Evolutionary conservation across 2,888 invertebrate genomes (phyloP).

Genomic region (Eupeodes luniger): DNA sequence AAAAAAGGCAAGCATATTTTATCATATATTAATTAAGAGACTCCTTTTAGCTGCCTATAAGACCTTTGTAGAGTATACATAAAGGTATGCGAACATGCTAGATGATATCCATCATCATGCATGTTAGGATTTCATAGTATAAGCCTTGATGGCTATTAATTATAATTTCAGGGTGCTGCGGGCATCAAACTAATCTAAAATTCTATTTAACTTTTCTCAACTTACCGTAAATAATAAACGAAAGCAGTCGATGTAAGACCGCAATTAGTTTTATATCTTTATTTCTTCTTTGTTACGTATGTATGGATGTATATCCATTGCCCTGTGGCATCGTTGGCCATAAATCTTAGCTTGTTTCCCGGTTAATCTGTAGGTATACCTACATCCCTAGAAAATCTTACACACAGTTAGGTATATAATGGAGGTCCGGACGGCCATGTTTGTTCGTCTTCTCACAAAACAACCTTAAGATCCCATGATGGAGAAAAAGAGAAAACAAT

Average conservation of each 20-base stretch:
- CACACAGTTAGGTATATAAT: not conserved
- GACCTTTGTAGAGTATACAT: too few species aligned
- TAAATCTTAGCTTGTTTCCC: conserved; percentile 71
- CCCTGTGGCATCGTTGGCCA: conserved; percentile 37
- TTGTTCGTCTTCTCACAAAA: conserved; percentile 17
- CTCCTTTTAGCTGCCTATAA: too few species aligned
- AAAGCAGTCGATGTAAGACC: conserved; percentile 64
- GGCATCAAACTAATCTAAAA: conserved; percentile 31
- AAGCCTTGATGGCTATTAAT: not conserved
- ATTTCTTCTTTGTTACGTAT: not conserved
- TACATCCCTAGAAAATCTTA: conserved; percentile 20
- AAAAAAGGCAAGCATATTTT: too few species aligned
- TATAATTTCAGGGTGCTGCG: conserved; percentile 9
- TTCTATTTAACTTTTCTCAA: conserved; percentile 58
- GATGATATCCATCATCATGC: not conserved
- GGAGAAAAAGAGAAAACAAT: conserved; percentile 13
- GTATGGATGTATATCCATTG: not conserved
- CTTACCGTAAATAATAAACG: conserved; percentile 42
- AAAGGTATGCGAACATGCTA: too few species aligned
- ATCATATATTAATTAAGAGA: too few species aligned
- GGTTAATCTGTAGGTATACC: conserved; percentile 46
- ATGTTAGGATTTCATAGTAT: not conserved
- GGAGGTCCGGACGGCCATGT: conserved; percentile 54
- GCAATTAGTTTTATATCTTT: conserved; percentile 55
- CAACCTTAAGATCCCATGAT: not conserved